Evolutionary conservation across 2,113 vertebrate genomes (phyloP).

Genomic region (Gasterosteus nipponicus): DNA sequence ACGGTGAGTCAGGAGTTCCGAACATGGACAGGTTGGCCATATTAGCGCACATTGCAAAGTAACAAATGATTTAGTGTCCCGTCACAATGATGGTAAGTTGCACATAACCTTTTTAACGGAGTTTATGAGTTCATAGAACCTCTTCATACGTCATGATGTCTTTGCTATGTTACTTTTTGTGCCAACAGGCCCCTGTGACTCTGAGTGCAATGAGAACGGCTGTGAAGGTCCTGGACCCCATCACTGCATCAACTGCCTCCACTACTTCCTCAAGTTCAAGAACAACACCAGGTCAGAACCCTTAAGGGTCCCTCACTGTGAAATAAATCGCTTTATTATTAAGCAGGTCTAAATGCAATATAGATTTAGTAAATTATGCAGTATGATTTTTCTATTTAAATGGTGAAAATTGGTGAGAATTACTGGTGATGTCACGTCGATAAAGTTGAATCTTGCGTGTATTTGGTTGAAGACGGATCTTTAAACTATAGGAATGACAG

Average conservation of each 20-base stretch:
- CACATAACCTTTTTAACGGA: not conserved
- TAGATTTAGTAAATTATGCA: not conserved
- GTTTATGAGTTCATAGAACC: not conserved
- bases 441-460: not conserved
- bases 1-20: slow-evolving; percentile 79
- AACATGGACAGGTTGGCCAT: not conserved
- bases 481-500: not conserved
- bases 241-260: slow-evolving; percentile 95
- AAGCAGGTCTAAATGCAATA: not conserved
- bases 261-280: slow-evolving; percentile 98
- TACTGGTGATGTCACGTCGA: not conserved
- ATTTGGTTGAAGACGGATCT: not conserved
- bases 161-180: not conserved
- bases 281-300: slow-evolving; percentile 93
- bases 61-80: not conserved
- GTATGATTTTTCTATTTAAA: not conserved
- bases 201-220: slow-evolving; percentile 93
- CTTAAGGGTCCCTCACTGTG: not conserved
- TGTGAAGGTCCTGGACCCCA: slow-evolving; percentile 97
- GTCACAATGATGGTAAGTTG: not conserved
- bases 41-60: not conserved
- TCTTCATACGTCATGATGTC: not conserved
- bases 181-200: slow-evolving; percentile 89
- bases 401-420: not conserved
- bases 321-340: not conserved